Evolutionary conservation across 2,888 invertebrate species (phyloP), one percentile per base, ranked within the genome.

Genomic region (Meliscaeva auricollis): DNA sequence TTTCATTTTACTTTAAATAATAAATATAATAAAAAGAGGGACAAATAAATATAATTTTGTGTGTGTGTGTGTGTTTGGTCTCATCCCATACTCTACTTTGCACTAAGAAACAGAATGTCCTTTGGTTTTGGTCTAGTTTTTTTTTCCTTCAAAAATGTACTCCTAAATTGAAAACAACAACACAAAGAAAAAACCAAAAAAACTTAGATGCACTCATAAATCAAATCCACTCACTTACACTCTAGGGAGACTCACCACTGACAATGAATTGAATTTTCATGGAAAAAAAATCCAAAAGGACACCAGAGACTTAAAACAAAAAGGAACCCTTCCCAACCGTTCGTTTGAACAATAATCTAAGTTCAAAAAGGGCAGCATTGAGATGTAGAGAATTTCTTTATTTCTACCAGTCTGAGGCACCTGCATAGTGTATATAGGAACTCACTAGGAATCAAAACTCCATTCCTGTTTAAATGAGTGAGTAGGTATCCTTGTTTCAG

Each of bases 401-500:
- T 35, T 48, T 66, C 48, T 46, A 6, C 11, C 17, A 46, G n/a
- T n/a, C n/a, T n/a, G n/a, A n/a, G n/a, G n/a, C n/a, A n/a, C n/a
- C n/a, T n/a, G n/a, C n/a, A n/a, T n/a, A n/a, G n/a, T n/a, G n/a
- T n/a, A n/a, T n/a, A n/a, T n/a, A n/a, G 3, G 32, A 32, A 46
- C 1, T 11, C 9, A 46, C 6, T 17, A 4, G 4, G 20, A 64
- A 48, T 17, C 5, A 66, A 13, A 35, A n/a, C 13, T 38, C 35
- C 1, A 30, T 11, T 17, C 5, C 22, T 22, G 30, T n/a, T n/a
- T n/a, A 38, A 38, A 38, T 26, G 26, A 44, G n/a, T 62, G 41
- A n/a, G 66, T 60, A 20, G 52, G n/a, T 62, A 64, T 66, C n/a
- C 66, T 35, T 50, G 48, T 60, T 50, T 48, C 7, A 46, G 68